Evolutionary conservation across 2,888 invertebrate species (phyloP).

Genomic region (Diplolepis rosae): DNA sequence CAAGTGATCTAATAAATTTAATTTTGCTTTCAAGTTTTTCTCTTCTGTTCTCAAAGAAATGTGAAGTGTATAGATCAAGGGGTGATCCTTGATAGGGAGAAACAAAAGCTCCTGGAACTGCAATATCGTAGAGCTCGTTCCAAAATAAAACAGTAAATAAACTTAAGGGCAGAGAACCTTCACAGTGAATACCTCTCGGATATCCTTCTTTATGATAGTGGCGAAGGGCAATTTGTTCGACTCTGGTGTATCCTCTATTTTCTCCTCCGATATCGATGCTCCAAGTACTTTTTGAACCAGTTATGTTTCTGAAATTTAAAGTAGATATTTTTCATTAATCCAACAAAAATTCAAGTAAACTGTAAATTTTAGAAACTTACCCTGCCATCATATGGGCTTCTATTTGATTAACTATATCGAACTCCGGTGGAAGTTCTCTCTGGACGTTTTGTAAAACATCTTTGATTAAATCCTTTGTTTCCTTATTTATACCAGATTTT

Average conservation of each 20-base stretch:
- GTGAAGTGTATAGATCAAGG: constrained; percentile 80
- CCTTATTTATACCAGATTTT: constrained; percentile 51
- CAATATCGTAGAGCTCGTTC: constrained; percentile 82
- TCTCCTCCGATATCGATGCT: constrained; percentile 43
- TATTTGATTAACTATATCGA: constrained; percentile 11
- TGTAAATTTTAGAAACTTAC: neutral
- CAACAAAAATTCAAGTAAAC: no score
- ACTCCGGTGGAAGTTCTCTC: constrained; percentile 2
- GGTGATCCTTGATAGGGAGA: constrained; percentile 82
- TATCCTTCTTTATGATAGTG: constrained; percentile 57
- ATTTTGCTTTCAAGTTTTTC: constrained; percentile 77
- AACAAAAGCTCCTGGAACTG: constrained; percentile 80
- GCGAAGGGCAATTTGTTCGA: constrained; percentile 61
- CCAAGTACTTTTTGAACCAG: constrained; percentile 62
- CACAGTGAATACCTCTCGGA: constrained; percentile 78
- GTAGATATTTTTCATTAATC: no score
- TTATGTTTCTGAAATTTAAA: constrained; percentile 43
- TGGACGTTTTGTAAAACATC: constrained; percentile 26
- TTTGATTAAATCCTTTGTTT: constrained; percentile 47
- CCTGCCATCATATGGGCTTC: constrained; percentile 12
- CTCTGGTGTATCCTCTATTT: constrained; percentile 53
- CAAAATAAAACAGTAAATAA: constrained; percentile 84
- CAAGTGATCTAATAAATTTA: constrained; percentile 65
- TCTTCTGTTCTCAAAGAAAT: constrained; percentile 82
- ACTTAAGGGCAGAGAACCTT: constrained; percentile 79